Percentiles rank a stretch among this genome's conserved stretches.
These are phyloP conservation scores for Pocillopora damicornis DNA, from an alignment of 64 coral and sea anemone species.

Conservation along the genomic window DNA sequence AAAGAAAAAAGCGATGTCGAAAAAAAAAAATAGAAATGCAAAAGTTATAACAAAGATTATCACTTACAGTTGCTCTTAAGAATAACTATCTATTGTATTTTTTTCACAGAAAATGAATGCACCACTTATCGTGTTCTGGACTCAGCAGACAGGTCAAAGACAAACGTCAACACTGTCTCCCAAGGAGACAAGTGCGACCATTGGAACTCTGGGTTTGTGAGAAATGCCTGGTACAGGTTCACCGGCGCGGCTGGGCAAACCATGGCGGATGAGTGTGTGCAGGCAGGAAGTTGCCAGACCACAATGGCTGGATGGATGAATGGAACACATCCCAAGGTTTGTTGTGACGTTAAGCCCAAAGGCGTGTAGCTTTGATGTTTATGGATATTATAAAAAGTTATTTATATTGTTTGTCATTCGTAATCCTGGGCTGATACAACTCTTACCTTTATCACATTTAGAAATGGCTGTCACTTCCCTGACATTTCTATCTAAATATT, in stretches of 20 bases:
- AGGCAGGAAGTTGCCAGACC: neutral
- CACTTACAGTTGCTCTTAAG: too few species aligned
- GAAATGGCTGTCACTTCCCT: too few species aligned
- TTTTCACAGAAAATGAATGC: conserved; percentile 21
- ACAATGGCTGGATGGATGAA: neutral
- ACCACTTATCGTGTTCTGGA: neutral
- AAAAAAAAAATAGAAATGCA: too few species aligned
- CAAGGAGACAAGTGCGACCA: neutral
- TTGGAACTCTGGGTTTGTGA: neutral
- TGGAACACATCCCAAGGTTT: neutral
- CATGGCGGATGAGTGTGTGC: neutral
- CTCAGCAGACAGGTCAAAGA: conserved; percentile 3
- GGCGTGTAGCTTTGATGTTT: too few species aligned
- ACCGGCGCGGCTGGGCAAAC: neutral
- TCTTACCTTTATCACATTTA: too few species aligned
- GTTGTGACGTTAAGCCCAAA: too few species aligned
- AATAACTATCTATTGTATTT: neutral
- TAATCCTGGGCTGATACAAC: too few species aligned
- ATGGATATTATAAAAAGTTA: too few species aligned
- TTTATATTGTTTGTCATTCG: too few species aligned
- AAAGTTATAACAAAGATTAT: too few species aligned
- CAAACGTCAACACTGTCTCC: neutral
- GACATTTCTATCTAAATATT: too few species aligned
- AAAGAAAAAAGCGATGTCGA: too few species aligned
- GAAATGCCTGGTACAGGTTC: neutral